These are phyloP conservation scores for Oscheius sp. DNA, from an alignment of 1,140 invertebrate species.

Conservation along the genomic window DNA sequence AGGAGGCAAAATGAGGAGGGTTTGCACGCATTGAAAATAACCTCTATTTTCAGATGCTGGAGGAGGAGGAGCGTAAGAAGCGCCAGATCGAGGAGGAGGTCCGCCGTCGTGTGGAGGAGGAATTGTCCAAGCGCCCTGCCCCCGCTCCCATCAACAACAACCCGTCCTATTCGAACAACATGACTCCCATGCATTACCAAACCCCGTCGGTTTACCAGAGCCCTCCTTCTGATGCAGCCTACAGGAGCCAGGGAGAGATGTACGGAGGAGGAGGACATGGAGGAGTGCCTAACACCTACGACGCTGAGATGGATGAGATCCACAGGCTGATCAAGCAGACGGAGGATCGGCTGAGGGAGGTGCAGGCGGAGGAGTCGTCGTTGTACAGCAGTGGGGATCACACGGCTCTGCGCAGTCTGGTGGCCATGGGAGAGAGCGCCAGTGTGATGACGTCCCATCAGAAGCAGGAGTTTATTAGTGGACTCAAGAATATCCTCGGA, in stretches of 20 bases:
- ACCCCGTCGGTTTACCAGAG: too few species aligned
- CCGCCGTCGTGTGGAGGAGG: neutral
- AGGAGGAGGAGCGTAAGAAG: neutral
- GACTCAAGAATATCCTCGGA: neutral
- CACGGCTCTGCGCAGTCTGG: neutral
- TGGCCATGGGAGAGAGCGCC: neutral
- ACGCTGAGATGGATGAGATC: neutral
- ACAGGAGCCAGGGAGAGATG: too few species aligned
- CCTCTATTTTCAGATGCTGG: neutral
- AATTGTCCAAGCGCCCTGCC: neutral
- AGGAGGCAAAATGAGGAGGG: too few species aligned
- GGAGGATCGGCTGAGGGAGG: neutral
- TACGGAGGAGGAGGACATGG: too few species aligned
- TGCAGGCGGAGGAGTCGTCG: neutral
- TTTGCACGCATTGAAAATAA: too few species aligned
- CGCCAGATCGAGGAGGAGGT: neutral
- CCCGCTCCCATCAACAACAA: neutral
- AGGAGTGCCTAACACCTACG: neutral
- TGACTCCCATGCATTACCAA: neutral
- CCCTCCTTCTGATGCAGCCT: too few species aligned
- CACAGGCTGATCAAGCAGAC: neutral
- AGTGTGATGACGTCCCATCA: neutral
- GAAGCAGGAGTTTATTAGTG: neutral
- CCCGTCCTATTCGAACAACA: neutral
- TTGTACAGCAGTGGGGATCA: neutral